Conservation (phyloP, 2,888 invertebrate genomes). For the Cenopis cana region DNA sequence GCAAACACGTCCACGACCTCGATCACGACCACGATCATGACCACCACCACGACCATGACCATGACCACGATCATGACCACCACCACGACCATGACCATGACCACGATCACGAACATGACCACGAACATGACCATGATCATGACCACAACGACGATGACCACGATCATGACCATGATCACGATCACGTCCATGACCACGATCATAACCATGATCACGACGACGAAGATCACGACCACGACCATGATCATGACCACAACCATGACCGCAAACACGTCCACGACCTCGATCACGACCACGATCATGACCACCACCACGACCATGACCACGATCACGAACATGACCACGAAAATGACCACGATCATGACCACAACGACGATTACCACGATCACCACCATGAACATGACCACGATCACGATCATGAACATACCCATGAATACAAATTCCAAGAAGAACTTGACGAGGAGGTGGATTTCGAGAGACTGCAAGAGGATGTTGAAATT, state of each 20-base stretch:
- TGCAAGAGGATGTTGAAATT: constrained; percentile 45
- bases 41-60: constrained; percentile 24
- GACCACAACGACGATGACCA: constrained; percentile 18
- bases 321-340: constrained; percentile 25
- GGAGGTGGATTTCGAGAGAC: constrained; percentile 44
- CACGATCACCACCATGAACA: constrained; percentile 27
- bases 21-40: constrained; percentile 18
- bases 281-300: constrained; percentile 12
- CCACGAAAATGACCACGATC: constrained; percentile 1
- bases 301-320: constrained; percentile 5
- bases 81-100: constrained; percentile 11
- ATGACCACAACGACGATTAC: constrained; percentile 15
- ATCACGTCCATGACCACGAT: constrained; percentile 1
- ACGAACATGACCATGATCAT: constrained; percentile 2
- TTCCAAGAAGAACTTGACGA: constrained; percentile 47
- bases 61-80: constrained; percentile 15
- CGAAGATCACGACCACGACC: constrained; percentile 6
- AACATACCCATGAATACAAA: constrained; percentile 10
- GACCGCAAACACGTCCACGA: constrained; percentile 22
- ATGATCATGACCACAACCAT: constrained; percentile 25
- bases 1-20: constrained; percentile 22
- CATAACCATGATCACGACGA: constrained; percentile 31
- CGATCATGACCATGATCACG: constrained; percentile 24
- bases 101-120: constrained; percentile 18
- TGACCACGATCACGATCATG: constrained; percentile 10